Evolutionary conservation across 2,113 vertebrate species (phyloP).

Genomic region (Oceanodroma tethys): DNA sequence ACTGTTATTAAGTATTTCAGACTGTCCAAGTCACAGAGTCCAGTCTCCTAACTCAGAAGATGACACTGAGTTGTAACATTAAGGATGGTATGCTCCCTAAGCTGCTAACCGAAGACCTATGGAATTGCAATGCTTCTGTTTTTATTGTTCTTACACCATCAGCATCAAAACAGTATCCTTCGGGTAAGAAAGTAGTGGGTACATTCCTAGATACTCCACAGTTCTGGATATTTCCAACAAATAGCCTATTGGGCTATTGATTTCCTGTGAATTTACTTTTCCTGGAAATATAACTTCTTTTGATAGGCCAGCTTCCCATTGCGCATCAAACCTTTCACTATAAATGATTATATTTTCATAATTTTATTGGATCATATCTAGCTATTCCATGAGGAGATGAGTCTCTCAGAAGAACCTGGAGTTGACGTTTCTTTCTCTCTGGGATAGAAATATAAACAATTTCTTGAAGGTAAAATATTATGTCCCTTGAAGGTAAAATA

Average conservation of each 20-base stretch:
- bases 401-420: background rate
- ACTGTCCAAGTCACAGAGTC: background rate
- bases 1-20: background rate
- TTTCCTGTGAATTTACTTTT: background rate
- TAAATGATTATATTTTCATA: background rate
- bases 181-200: conserved; percentile 4
- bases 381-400: background rate
- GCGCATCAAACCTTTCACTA: background rate
- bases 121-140: conserved; percentile 6
- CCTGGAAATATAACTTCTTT: no score
- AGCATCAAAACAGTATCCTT: background rate
- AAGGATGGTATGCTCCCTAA: background rate
- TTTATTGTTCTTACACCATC: background rate
- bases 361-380: background rate
- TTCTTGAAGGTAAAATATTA: background rate
- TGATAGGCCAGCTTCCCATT: background rate
- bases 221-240: background rate
- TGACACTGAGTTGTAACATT: background rate
- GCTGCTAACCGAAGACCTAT: background rate
- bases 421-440: background rate
- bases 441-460: background rate
- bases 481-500: background rate
- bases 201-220: background rate
- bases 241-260: background rate
- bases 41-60: background rate